Conservation (phyloP, 2,888 invertebrate species). For the Nesidiocoris tenuis region DNA sequence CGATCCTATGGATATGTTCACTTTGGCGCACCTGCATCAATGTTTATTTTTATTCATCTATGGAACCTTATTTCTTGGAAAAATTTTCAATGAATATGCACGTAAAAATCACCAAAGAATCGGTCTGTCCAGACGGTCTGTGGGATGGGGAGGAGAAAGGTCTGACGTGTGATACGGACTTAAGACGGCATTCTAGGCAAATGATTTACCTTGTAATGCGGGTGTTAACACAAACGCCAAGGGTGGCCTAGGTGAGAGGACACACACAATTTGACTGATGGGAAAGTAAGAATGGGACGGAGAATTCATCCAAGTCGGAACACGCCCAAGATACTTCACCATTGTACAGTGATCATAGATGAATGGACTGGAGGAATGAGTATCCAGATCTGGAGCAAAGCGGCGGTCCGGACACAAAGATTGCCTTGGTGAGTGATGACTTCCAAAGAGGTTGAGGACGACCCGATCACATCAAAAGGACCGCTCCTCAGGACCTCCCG, state of each 20-base stretch:
- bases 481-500: conserved; percentile 1
- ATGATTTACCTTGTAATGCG: not conserved
- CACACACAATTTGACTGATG: conserved; percentile 34
- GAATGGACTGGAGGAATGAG: not conserved
- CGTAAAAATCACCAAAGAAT: too few relatives aligned
- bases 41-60: too few relatives aligned
- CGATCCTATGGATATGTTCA: too few relatives aligned
- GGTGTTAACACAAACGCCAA: not conserved
- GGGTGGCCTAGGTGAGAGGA: conserved; percentile 2
- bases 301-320: not conserved
- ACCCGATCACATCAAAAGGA: not conserved
- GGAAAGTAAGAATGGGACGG: conserved; percentile 26
- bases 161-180: too few relatives aligned
- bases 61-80: too few relatives aligned
- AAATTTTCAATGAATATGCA: too few relatives aligned
- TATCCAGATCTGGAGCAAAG: not conserved
- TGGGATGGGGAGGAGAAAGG: too few relatives aligned
- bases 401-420: not conserved
- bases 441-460: not conserved
- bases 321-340: not conserved
- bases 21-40: too few relatives aligned
- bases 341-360: not conserved
- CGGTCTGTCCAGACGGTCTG: too few relatives aligned
- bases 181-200: not conserved
- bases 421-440: conserved; percentile 13